Base-by-base conservation (phyloP, 2,113 vertebrate genomes). In the Electrona antarctica region DNA sequence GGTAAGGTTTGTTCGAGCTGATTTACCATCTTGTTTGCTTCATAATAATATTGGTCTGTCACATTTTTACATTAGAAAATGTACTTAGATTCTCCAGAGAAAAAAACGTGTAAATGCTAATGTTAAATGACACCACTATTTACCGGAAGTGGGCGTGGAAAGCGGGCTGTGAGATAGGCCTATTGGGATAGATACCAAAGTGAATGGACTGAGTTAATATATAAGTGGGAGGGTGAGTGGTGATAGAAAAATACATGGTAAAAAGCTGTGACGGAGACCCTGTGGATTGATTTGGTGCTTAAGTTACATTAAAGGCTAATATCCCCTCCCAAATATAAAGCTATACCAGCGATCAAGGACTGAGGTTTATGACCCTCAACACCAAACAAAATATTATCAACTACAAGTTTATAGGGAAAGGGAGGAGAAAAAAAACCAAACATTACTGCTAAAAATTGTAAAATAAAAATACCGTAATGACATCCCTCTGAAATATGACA, bases 341-440 rank as follows among this genome's bases (percentile, higher is more conserved):
- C 88, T 89, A 80, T 82, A 91, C 93, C 91, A 91, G 90, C 90
- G 91, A 93, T 94, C 91, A 89, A 88, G 89, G 93, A 93, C 90
- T 91, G 90, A 90, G 87, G 91, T 90, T 93, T 93, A 93, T 87
- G 85, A 91, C 65, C 48, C 83, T 87, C 69, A 64, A 91, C 89
- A 92, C 86, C 87, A 85, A 83, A 92, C 91, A 92, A 84, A 92
- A 92, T 50, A 90, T 91, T 90, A 93, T 94, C 90, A 92, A 92
- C 93, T 90, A 93, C 92, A 93, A 87, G 90, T 93, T 85, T 83
- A 41, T 41, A 92, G 92, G 93, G 93, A 87, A 91, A 87, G 90
- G 85, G 92, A 91, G 7, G 28, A 83, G 92, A 92, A 93, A 91
- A 90, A 85, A 64, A 21, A 21, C 1, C 21, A 21, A 84, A 86